A percentile compares a stretch with the other conserved stretches of the same genome.
phyloP scores from a whole-genome alignment of 92 coral and sea anemone genomes.

The Zoanthus sansibaricus region DNA sequence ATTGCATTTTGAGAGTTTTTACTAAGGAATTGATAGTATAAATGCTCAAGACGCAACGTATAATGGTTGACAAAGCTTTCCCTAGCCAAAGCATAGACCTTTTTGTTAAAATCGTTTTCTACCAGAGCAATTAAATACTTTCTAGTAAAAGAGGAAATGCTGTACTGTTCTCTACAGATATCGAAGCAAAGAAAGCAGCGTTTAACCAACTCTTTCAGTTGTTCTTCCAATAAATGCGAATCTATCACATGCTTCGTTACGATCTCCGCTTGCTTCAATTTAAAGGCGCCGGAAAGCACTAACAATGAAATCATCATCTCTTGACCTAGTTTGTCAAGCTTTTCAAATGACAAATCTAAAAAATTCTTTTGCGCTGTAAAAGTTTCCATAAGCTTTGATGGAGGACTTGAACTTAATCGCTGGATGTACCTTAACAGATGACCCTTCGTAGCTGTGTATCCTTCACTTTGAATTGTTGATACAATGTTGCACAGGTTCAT shows the following conservation, averaged over 20 bases:
- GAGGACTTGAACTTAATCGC: conserved; percentile 42
- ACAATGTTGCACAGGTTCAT: conserved; percentile 49
- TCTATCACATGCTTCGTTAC: not conserved
- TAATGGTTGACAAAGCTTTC: conserved; percentile 42
- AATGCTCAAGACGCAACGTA: conserved; percentile 36
- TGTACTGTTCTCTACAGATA: not conserved
- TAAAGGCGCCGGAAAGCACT: conserved; percentile 36
- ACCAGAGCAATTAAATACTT: conserved; percentile 53
- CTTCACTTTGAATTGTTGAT: conserved; percentile 30
- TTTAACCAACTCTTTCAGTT: not conserved
- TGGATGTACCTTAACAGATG: conserved; percentile 32
- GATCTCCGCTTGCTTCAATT: conserved; percentile 30
- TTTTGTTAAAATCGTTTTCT: not conserved
- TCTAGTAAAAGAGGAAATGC: conserved; percentile 9
- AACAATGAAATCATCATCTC: conserved; percentile 3
- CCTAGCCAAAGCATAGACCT: conserved; percentile 32
- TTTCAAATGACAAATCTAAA: conserved; percentile 35
- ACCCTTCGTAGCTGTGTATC: conserved; percentile 10
- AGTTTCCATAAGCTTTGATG: conserved; percentile 33
- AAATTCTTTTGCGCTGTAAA: conserved; percentile 25
- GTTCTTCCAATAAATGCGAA: not conserved
- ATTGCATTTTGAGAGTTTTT: conserved; percentile 48
- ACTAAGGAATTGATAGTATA: conserved; percentile 50
- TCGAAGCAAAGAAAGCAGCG: not conserved
- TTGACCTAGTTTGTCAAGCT: not conserved